Conservation (phyloP, 2,888 invertebrate species). For the Cotesia congregata region DNA sequence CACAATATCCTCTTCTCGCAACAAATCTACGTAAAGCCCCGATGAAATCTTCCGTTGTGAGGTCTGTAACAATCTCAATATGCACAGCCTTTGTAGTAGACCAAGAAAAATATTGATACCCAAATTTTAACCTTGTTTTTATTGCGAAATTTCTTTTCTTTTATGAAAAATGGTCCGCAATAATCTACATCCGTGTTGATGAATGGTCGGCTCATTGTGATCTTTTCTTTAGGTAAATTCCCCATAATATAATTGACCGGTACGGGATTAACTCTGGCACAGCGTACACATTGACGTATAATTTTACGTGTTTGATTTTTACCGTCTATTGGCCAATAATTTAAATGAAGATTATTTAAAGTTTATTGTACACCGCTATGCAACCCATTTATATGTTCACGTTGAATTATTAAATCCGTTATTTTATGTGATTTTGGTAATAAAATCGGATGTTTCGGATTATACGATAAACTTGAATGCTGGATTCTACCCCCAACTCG, state of each 20-base stretch:
- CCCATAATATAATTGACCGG: conserved; percentile 16
- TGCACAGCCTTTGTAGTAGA: conserved; percentile 43
- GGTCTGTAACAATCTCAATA: conserved; percentile 43
- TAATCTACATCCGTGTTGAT: conserved; percentile 43
- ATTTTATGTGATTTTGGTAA: conserved; percentile 32
- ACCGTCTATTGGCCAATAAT: conserved; percentile 44
- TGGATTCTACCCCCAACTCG: conserved; percentile 46
- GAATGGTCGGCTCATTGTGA: conserved; percentile 15
- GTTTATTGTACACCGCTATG: conserved; percentile 48
- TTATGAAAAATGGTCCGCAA: conserved; percentile 45
- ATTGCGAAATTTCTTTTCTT: conserved; percentile 44
- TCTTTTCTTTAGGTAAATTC: conserved; percentile 8
- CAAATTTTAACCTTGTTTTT: conserved; percentile 42
- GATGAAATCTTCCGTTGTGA: conserved; percentile 45
- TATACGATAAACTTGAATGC: conserved; percentile 24
- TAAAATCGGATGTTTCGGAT: conserved; percentile 27
- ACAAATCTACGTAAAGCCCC: conserved; percentile 42
- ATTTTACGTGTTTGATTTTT: conserved; percentile 33
- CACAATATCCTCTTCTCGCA: conserved; percentile 28
- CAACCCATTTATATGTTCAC: conserved; percentile 14
- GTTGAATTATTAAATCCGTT: conserved; percentile 27
- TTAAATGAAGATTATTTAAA: conserved; percentile 32
- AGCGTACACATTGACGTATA: conserved; percentile 33
- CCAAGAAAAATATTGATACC: conserved; percentile 45
- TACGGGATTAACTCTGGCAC: conserved; percentile 19